Conservation (phyloP, 2,797 vertebrate genomes). For the Lepus oiostolus region DNA sequence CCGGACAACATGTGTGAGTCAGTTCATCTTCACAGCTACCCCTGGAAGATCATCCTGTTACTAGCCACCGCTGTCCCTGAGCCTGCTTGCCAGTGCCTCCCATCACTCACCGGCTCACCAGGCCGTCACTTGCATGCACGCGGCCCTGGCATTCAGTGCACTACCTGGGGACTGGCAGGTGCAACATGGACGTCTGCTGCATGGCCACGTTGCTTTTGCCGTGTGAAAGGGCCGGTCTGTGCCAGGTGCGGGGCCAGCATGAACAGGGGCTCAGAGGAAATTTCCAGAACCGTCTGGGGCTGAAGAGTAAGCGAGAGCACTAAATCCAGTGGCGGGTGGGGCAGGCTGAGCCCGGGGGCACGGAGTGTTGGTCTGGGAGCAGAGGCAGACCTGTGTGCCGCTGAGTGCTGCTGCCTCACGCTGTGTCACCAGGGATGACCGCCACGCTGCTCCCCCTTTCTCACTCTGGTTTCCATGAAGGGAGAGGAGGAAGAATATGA, state of each 20-base stretch:
- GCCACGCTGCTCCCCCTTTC: neutral
- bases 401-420: neutral
- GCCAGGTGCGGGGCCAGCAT: neutral
- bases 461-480: neutral
- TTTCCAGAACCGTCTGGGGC: neutral
- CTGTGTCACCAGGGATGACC: too few relatives aligned
- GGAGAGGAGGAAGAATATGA: neutral
- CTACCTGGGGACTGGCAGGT: neutral
- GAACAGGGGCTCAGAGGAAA: neutral
- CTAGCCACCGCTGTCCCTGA: neutral
- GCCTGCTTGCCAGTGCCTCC: accelerated
- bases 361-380: neutral
- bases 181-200: accelerated
- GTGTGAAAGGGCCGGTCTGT: neutral
- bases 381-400: accelerated
- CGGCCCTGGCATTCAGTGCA: accelerated
- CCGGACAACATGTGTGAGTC: too few relatives aligned
- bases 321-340: neutral
- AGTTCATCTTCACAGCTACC: too few relatives aligned
- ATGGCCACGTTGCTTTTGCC: accelerated
- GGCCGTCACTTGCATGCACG: neutral
- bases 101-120: neutral
- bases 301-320: neutral
- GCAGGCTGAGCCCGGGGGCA: accelerated
- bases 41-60: accelerated